Evolutionary conservation across 2,888 invertebrate species (phyloP), one percentile per base, ranked within the genome.

Genomic region (Homarus gammarus): DNA sequence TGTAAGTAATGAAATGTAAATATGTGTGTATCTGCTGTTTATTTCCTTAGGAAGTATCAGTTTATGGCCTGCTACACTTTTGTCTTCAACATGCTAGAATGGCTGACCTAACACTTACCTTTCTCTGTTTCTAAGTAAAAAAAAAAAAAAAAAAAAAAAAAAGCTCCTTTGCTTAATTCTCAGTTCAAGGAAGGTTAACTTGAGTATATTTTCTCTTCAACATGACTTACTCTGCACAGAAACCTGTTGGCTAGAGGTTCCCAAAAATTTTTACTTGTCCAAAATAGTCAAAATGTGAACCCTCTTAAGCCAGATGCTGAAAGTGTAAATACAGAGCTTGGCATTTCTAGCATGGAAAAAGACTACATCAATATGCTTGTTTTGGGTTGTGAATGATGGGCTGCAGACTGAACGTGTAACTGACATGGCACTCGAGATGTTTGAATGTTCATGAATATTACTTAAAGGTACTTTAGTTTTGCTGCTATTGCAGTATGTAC

Each of bases 11-110:
- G 64, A 84, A 84, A 68, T 84, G 79, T 84, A 84, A 84, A 90
- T 90, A 85, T 90, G 82, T 75, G 85, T 90, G 89, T 89, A 78
- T 84, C 44, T 89, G 84, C 72, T 89, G 89, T 84, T 84, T 38
- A 89, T 89, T 85, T 89, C 88, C 51, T 84, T 88, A 84, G 83
- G 64, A 83, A 77, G 61, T 56, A 87, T 82, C 82, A 82, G 72
- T 82, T 87, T 87, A 79, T 78, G 78, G 83, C 83, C 83, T 83
- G 83, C 83, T 68, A 83, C 70, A 70, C 70, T 68, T 64, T 15
- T 22, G 49, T 70, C 83, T 40, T 27, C 68, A 83, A 83, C 68
- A 68, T 68, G 83, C 83, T 83, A 83, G 83, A 79, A 79, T 51
- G 78, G 56, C 78, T 40, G n/a, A 27, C 5, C 56, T 56, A 56